Base-by-base conservation (phyloP, 2,888 invertebrate genomes). In the Amphipoea oculea region DNA sequence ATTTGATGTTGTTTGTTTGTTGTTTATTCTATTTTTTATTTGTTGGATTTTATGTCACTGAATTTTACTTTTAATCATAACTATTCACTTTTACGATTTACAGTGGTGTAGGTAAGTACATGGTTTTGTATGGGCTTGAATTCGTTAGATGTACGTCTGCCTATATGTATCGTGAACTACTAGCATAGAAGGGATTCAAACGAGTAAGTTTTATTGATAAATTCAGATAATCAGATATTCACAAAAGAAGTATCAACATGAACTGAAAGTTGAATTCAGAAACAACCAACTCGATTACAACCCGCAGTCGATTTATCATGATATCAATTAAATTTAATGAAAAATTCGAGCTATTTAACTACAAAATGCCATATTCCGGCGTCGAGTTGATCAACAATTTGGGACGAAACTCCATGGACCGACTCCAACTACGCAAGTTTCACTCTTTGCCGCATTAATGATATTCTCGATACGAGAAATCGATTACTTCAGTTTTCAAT, bases 391-490 rank as follows among this genome's bases (percentile, higher is more conserved):
- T 91, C 83, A 93, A 92, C 90, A 91, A 91, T 92, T 92, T 88
- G 75, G 86, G 84, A 77, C 73, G 73, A 69, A 80, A 75, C 85
- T 86, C 73, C 63, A 68, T 48, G 88, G 84, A 89, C 79, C 78
- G 92, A 92, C 90, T 93, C 92, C 82, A 66, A 68, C 86, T 76
- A 82, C 83, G 79, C 90, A 92, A 92, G 92, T 93, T 89, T 89
- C 88, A 89, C 88, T 80, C 76, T 92, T 91, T 88, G 86, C 85
- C 79, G 90, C 90, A 92, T 92, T 93, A 92, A 94, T 94, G 90
- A 92, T 94, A 93, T 93, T 93, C 90, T 88, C 75, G 48, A 80
- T 88, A 85, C 67, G 82, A 79, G 73, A 74, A 86, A 89, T 90
- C 85, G 86, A 91, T 88, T 80, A 77, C 72, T 77, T 79, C 80